These are phyloP conservation scores for Zele albiditarsus DNA, from an alignment of 2,888 invertebrate species.

Conservation along the genomic window DNA sequence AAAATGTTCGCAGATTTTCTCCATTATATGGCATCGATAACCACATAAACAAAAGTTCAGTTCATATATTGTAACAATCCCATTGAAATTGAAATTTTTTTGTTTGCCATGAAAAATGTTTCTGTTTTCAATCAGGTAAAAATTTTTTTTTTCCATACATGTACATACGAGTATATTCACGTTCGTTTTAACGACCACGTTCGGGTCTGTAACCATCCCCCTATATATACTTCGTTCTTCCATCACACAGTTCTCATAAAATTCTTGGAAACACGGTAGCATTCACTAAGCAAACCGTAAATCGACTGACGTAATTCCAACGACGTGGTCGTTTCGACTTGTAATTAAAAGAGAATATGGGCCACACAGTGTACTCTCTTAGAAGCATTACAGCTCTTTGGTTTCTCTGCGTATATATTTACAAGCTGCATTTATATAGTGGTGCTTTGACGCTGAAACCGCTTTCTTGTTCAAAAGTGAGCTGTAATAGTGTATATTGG, in stretches of 20 bases:
- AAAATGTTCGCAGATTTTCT: background rate
- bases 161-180: background rate
- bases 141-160: background rate
- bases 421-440: background rate
- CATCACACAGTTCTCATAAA: background rate
- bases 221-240: background rate
- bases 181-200: background rate
- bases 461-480: background rate
- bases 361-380: background rate
- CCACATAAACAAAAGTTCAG: background rate
- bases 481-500: background rate
- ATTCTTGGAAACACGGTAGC: background rate
- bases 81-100: background rate
- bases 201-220: background rate
- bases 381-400: background rate
- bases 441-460: background rate
- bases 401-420: background rate
- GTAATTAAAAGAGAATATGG: conserved; percentile 3
- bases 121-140: background rate
- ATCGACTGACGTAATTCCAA: conserved; percentile 1
- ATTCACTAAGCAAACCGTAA: conserved; percentile 5
- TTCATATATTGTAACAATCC: background rate
- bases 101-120: background rate
- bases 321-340: background rate
- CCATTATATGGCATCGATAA: background rate